phyloP scores from a whole-genome alignment of 2,888 invertebrate species.

The Eudasyphora cyanicolor region DNA sequence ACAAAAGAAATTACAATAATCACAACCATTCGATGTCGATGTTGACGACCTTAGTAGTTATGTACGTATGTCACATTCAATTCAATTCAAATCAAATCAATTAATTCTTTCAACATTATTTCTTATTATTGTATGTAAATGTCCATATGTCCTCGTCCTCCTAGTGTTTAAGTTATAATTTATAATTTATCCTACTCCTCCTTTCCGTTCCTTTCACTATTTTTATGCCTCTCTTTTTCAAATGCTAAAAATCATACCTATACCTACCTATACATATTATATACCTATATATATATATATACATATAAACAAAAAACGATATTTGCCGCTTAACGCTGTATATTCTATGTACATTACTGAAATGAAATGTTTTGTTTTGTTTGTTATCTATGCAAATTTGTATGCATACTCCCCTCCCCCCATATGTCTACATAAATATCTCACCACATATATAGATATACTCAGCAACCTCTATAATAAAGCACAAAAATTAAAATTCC shows the following conservation, averaged over 20 bases:
- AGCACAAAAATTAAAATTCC: constrained; percentile 12
- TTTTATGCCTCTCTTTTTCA: constrained; percentile 35
- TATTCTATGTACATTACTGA: constrained; percentile 13
- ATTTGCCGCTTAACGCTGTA: constrained; percentile 27
- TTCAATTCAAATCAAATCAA: constrained; percentile 37
- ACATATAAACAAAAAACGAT: constrained; percentile 4
- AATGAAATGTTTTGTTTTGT: constrained; percentile 23
- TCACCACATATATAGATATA: constrained; percentile 5
- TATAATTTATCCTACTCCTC: constrained; percentile 37
- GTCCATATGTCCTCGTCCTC: constrained; percentile 41
- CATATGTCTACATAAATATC: constrained; percentile 2
- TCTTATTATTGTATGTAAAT: constrained; percentile 53
- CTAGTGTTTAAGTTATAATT: constrained; percentile 61
- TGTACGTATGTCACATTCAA: constrained; percentile 52
- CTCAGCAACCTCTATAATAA: neutral
- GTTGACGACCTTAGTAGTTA: constrained; percentile 51
- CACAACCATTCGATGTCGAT: constrained; percentile 28
- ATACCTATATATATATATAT: constrained; percentile 27
- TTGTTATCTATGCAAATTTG: constrained; percentile 27
- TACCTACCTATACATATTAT: constrained; percentile 32
- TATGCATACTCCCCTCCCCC: constrained; percentile 16
- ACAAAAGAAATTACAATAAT: constrained; percentile 32
- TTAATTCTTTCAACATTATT: constrained; percentile 7
- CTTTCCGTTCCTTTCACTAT: constrained; percentile 5
- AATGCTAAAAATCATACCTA: neutral